Conservation (phyloP, 2,113 vertebrate species). For the Climacteris rufus region DNA sequence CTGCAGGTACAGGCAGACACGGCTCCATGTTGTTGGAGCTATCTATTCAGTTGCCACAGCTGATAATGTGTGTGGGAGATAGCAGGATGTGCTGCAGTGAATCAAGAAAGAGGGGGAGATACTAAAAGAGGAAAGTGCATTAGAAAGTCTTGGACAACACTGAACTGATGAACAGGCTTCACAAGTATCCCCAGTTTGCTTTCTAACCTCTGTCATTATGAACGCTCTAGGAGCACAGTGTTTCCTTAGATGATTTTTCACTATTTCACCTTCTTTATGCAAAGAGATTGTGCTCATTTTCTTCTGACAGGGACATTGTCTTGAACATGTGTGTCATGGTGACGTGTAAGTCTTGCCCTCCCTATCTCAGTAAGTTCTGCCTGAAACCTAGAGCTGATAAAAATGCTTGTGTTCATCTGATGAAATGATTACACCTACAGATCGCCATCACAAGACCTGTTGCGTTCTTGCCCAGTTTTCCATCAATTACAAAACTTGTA, state of each 20-base stretch:
- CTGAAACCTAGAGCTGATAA: background rate
- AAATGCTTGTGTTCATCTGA: background rate
- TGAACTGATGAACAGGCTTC: background rate
- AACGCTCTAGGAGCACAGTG: background rate
- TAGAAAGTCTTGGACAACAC: background rate
- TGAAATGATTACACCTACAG: background rate
- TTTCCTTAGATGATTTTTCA: background rate
- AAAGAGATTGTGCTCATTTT: background rate
- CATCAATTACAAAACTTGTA: background rate
- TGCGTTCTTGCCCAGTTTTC: background rate
- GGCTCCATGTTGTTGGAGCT: background rate
- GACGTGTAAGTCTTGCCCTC: background rate
- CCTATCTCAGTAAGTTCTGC: background rate
- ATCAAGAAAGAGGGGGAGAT: background rate
- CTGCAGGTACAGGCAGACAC: background rate
- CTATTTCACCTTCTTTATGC: background rate
- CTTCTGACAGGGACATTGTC: background rate
- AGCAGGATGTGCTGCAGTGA: background rate
- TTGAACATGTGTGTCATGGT: background rate
- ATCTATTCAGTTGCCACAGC: background rate
- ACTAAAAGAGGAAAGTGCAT: rapidly evolving
- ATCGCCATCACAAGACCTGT: background rate
- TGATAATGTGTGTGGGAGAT: background rate
- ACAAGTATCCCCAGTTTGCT: background rate
- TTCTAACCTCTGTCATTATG: background rate